Evolutionary conservation across 2,797 vertebrate genomes (phyloP).

Genomic region (Leuciscus waleckii): DNA sequence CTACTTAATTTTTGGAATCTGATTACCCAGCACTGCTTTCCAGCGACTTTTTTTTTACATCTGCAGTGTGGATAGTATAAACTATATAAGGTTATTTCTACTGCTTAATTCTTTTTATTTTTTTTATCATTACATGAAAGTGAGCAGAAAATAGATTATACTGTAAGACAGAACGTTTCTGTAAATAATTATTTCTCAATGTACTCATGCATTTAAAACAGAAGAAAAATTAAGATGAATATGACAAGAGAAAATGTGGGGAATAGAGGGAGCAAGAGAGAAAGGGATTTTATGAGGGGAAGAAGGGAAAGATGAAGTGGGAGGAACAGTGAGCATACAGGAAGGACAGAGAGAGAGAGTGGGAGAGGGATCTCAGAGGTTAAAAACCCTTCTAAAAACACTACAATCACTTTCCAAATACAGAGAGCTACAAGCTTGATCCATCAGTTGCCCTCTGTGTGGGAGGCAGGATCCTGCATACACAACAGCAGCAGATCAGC

Average conservation of each 20-base stretch:
- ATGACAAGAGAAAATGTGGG: constrained; percentile 16
- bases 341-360: constrained; percentile 29
- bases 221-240: constrained; percentile 4
- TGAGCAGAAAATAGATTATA: neutral
- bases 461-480: constrained; percentile 9
- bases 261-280: constrained; percentile 31
- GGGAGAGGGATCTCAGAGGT: constrained; percentile 28
- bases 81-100: neutral
- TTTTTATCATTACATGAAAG: neutral
- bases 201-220: neutral
- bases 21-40: no score
- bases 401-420: constrained; percentile 40
- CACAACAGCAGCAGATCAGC: constrained; percentile 21
- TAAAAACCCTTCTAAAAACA: constrained; percentile 47
- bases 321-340: constrained; percentile 4
- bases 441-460: constrained; percentile 20
- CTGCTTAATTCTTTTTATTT: neutral
- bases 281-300: constrained; percentile 21
- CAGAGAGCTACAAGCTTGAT: constrained; percentile 42
- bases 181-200: neutral
- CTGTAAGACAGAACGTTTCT: neutral
- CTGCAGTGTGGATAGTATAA: no score
- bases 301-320: constrained; percentile 32
- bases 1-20: no score
- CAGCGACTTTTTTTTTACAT: no score